Base-by-base conservation (phyloP, 2,888 invertebrate species). In the Zaprionus bogoriensis region DNA sequence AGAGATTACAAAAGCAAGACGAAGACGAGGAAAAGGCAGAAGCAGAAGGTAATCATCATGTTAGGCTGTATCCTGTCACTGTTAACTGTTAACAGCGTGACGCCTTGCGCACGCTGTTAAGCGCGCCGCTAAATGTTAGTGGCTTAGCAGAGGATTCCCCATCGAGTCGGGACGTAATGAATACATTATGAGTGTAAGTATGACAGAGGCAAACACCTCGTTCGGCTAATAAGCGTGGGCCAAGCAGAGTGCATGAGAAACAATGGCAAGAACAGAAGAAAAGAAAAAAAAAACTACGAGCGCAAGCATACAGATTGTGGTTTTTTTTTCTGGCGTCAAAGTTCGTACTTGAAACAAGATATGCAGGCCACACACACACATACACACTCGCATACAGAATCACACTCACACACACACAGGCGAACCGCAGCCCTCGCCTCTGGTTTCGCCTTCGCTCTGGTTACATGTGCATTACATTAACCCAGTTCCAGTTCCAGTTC, bases 301-400 rank as follows among this genome's bases (percentile, higher is more conserved):
- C 44, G 23, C 32, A 36, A 36, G 32, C 32, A 46, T 17, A 58
- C 36, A 53, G 68, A 61, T 50, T 65, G 50, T 67, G 60, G 17
- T 36, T 36, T 12, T 36, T 36, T 12, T 36, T 59, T 39, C 36
- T 54, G 73, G 80, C 67, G 80, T 83, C 87, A 80, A 83, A 79
- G 80, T 79, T 73, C 87, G 73, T 86, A 86, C 87, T 80, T 86
- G 87, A 86, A 83, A 83, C 64, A 61, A 76, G 83, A 79, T 75
- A 79, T 83, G 86, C 83, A 79, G 83, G 83, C 66, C 72, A 30
- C 45, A 61, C 39, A 36, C 53, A 41, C 45, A 60, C 25, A 46
- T 10, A 22, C 30, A 50, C 5, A 47, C 23, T n/a, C n/a, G n/a
- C n/a, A n/a, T n/a, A 36, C 6, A 47, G n/a, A n/a, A n/a, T n/a